Evolutionary conservation across 2,797 vertebrate species (phyloP), one percentile per base, ranked within the genome.

Genomic region (Syngnathus acus): DNA sequence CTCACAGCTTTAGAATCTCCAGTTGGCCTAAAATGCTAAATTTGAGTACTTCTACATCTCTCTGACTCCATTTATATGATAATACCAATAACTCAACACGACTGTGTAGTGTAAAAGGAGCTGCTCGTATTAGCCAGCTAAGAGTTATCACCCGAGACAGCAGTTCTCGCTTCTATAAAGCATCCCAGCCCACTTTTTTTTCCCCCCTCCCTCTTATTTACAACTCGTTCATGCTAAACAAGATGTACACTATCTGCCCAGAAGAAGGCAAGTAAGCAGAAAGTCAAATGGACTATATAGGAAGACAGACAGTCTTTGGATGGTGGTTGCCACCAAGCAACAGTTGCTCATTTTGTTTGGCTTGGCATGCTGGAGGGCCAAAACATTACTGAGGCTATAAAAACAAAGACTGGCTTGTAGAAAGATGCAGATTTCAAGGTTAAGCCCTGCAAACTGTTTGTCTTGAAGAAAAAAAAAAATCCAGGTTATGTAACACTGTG

Each of bases 191-290:
- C 10, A 55, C 1, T 23, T 11, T 42, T 7, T 8, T 8, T 8
- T 0, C 9, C 42, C 1, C 42, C 42, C 42, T 11, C 43, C 11
- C 45, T 23, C 7, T 60, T 17, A 62, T 43, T 42, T 61, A 61
- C 38, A 43, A 42, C 39, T 11, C 23, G 39, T 61, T 62, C 40
- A 13, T 10, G 60, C 13, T 43, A 45, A 62, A 43, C n/a, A 19
- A 11, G 40, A 40, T 8, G n/a, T 23, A 6, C n/a, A 40, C 38
- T 11, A 21, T 21, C 19, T 21, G 39, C 38, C 58, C 37, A 42
- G 60, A 62, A 60, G 19, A 21, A n/a, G 4, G 58, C 19, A 60
- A 42, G 39, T 23, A 62, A 62, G 59, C 40, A 62, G 21, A 62
- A 62, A 42, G 59, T 23, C n/a, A 62, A 16, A 43, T 8, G 1